Conservation (phyloP, 2,797 vertebrate species). For the Nyctalus aviator region DNA sequence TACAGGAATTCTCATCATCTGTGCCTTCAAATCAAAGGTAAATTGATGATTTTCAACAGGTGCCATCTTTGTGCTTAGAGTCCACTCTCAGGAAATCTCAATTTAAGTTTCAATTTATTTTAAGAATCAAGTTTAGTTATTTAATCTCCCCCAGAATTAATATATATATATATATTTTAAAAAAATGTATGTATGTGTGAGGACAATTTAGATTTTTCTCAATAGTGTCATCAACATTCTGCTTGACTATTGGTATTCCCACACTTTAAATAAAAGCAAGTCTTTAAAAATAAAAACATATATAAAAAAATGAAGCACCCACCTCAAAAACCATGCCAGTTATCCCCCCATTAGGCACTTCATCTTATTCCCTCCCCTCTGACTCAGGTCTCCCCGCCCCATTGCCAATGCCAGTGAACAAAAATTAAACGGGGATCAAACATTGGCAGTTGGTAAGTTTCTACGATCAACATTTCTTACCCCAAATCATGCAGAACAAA, state of each 20-base stretch:
- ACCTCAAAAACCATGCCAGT: slow-evolving; percentile 66
- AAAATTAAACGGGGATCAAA: slow-evolving; percentile 1
- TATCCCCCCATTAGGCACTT: slow-evolving; percentile 58
- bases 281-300: slow-evolving; percentile 42
- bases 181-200: background rate
- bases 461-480: slow-evolving; percentile 24
- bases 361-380: slow-evolving; percentile 52
- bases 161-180: background rate
- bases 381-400: slow-evolving; percentile 51
- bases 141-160: slow-evolving; percentile 23
- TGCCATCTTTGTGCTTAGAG: slow-evolving; percentile 60
- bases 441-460: slow-evolving; percentile 46
- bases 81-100: slow-evolving; percentile 55
- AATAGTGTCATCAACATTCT: slow-evolving; percentile 70
- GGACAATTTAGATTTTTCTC: slow-evolving; percentile 37
- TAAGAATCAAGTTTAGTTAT: slow-evolving; percentile 56
- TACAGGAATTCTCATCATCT: slow-evolving; percentile 78
- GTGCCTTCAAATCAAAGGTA: slow-evolving; percentile 65
- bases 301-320: slow-evolving; percentile 62
- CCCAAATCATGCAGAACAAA: slow-evolving; percentile 81
- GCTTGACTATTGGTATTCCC: slow-evolving; percentile 67
- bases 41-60: slow-evolving; percentile 54
- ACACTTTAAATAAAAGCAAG: slow-evolving; percentile 53
- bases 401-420: slow-evolving; percentile 45
- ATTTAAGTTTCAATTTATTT: slow-evolving; percentile 58